These are phyloP conservation scores for Siniperca chuatsi DNA, from an alignment of 2,113 vertebrate species.

Conservation along the genomic window DNA sequence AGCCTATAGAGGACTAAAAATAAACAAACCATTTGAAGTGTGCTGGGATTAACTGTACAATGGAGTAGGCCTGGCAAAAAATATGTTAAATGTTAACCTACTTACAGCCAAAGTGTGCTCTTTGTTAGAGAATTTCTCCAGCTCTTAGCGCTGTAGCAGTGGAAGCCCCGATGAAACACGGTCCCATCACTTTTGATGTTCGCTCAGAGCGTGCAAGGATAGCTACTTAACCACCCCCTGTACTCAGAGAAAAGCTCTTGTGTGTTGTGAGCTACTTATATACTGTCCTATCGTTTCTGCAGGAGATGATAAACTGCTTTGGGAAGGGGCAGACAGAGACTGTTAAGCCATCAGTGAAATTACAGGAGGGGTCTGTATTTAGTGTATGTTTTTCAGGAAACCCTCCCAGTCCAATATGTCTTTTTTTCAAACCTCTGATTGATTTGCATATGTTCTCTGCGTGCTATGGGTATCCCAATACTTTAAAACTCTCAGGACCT, in stretches of 20 bases:
- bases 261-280: constrained; percentile 81
- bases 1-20: constrained; percentile 30
- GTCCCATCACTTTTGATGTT: constrained; percentile 75
- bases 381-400: constrained; percentile 25
- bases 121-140: constrained; percentile 53
- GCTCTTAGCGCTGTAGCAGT: constrained; percentile 45
- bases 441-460: constrained; percentile 44
- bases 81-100: constrained; percentile 47
- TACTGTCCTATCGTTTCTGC: constrained; percentile 66
- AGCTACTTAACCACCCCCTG: constrained; percentile 74
- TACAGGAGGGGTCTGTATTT: constrained; percentile 54
- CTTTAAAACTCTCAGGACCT: constrained; percentile 2
- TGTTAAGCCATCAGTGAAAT: constrained; percentile 64
- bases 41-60: constrained; percentile 37
- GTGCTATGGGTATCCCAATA: background rate
- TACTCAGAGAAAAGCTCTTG: constrained; percentile 70
- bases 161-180: constrained; percentile 62
- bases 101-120: constrained; percentile 40
- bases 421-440: constrained; percentile 28
- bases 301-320: constrained; percentile 72
- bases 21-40: constrained; percentile 47
- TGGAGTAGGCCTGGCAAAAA: constrained; percentile 4
- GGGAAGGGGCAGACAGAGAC: constrained; percentile 54
- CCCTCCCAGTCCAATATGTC: background rate
- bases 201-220: constrained; percentile 65